A percentile compares a stretch with the other conserved stretches of the same genome.
Conservation (phyloP, 35 echinoderm and acorn worm genomes). For the Lytechinus variegatus region DNA sequence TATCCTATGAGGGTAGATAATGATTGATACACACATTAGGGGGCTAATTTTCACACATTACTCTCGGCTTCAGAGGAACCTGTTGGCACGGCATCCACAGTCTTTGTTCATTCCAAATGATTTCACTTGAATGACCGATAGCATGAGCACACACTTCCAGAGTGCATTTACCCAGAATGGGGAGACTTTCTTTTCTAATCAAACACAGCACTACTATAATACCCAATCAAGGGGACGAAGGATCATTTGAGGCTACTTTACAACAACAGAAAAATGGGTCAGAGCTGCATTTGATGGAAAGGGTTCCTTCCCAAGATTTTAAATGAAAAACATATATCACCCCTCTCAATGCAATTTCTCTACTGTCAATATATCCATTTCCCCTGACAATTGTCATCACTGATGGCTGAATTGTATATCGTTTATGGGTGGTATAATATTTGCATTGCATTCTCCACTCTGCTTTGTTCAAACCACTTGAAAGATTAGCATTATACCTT, state of each 20-base stretch:
- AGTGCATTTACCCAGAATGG: slow-evolving; percentile 54
- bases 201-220: slow-evolving; percentile 29
- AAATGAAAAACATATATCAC: background rate
- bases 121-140: slow-evolving; percentile 25
- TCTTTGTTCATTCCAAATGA: slow-evolving; percentile 25
- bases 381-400: slow-evolving; percentile 20
- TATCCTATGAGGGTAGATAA: background rate
- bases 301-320: slow-evolving; percentile 29
- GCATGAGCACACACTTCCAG: slow-evolving; percentile 29
- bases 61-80: background rate
- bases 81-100: background rate
- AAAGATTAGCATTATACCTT: slow-evolving; percentile 2
- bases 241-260: background rate
- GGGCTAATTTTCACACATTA: slow-evolving; percentile 36
- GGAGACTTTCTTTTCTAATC: slow-evolving; percentile 44
- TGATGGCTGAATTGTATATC: slow-evolving; percentile 22
- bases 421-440: slow-evolving; percentile 31
- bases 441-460: slow-evolving; percentile 32
- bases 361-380: slow-evolving; percentile 47
- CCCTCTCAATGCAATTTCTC: background rate
- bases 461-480: slow-evolving; percentile 31
- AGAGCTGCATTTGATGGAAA: slow-evolving; percentile 37
- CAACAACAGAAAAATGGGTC: slow-evolving; percentile 30
- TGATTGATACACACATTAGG: slow-evolving; percentile 23
- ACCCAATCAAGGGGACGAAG: slow-evolving; percentile 35